Evolutionary conservation across 2,888 invertebrate species (phyloP).

Genomic region (Chouioia cunea): DNA sequence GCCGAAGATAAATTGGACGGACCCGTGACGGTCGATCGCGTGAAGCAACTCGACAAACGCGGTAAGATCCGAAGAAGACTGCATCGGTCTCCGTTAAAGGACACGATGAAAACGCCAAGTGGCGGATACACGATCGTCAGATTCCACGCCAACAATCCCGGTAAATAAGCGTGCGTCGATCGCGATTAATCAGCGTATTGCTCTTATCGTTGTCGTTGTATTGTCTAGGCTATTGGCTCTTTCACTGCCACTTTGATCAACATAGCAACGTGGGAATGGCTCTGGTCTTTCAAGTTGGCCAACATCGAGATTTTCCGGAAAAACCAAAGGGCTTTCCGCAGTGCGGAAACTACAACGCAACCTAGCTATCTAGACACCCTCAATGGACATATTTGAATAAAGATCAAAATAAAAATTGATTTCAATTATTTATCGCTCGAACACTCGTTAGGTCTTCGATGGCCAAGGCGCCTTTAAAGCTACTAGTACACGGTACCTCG

Average conservation of each 20-base stretch:
- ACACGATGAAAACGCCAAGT: constrained; percentile 91
- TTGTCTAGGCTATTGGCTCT: constrained; percentile 82
- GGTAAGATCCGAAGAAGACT: constrained; percentile 81
- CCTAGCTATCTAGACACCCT: no score
- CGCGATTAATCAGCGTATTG: no score
- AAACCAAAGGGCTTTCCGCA: constrained; percentile 82
- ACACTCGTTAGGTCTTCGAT: no score
- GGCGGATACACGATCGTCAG: constrained; percentile 89
- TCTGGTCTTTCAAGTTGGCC: constrained; percentile 85
- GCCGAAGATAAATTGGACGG: constrained; percentile 80
- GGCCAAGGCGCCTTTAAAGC: no score
- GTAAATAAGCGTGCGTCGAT: constrained; percentile 62
- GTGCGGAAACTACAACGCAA: constrained; percentile 73
- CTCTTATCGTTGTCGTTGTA: no score
- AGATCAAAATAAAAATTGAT: no score
- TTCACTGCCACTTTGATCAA: constrained; percentile 93
- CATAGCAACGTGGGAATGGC: constrained; percentile 94
- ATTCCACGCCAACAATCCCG: constrained; percentile 88
- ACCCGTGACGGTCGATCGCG: constrained; percentile 74
- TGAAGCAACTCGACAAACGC: constrained; percentile 76
- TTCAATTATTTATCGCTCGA: no score
- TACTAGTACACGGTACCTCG: no score
- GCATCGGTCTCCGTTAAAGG: constrained; percentile 82
- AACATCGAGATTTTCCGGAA: constrained; percentile 80
- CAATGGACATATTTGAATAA: no score